Base-by-base conservation (phyloP, 2,113 vertebrate species). In the Upupa epops region DNA sequence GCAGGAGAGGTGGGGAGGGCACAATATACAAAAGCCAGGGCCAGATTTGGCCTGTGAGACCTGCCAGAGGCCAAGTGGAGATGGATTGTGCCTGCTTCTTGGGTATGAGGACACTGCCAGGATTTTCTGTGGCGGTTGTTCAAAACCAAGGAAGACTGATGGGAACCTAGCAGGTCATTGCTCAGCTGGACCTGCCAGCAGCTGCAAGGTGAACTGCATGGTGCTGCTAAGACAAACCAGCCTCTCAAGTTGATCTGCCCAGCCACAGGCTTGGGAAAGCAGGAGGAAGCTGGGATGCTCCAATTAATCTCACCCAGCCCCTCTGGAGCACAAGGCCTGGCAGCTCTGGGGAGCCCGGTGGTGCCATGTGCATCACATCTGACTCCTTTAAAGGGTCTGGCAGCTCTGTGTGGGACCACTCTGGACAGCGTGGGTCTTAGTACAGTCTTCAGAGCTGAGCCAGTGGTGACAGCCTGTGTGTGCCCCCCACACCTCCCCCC, bases 391-490 rank as follows among this genome's bases (percentile, higher is more conserved):
- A 70, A 40, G 0, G 68, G n/a, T 52, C 20, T 95, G 93, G 90
- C 69, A 92, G 56, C 74, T 69, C 60, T 7, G 3, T 4, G 12
- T 2, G 4, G 85, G 58, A 52, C 37, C 5, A 7, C 52, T 59
- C 58, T 65, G 46, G 61, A 66, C 24, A 46, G 7, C 0, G 0
- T 20, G 0, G 40, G 22, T 24, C n/a, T 48, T 2, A 3, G 17
- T 0, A 1, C 24, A 20, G 17, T 12, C 71, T 31, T 5, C 0
- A 4, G 37, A 32, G 24, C 45, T 49, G 37, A 22, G 37, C 28
- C 2, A 0, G 24, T 1, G 0, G 25, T 3, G 1, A 36, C 5
- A 2, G 49, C 45, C 51, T 69, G 3, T 49, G 17, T 55, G 55
- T 63, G 48, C 42, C 46, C 31, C 54, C 0, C n/a, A 3, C 6